Evolutionary conservation across 2,113 vertebrate species (phyloP).

Genomic region (Cinclus mexicanus): DNA sequence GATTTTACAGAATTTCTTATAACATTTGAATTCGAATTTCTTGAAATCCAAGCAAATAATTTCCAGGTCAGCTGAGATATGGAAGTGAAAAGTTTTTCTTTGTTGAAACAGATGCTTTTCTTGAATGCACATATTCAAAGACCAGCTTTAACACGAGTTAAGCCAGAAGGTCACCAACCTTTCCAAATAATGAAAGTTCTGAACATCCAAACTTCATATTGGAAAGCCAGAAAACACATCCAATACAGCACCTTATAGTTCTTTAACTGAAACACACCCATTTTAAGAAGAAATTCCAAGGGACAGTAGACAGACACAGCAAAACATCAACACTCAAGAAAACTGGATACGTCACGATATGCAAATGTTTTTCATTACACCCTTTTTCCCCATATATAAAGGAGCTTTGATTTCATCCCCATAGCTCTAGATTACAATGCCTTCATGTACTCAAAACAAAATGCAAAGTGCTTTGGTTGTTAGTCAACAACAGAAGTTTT

Average conservation of each 20-base stretch:
- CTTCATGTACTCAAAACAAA: neutral
- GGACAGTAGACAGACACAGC: neutral
- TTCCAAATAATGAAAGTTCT: neutral
- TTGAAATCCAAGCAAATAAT: neutral
- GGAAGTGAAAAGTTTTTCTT: neutral
- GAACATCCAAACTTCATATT: neutral
- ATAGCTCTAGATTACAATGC: neutral
- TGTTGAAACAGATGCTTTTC: neutral
- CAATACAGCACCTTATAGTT: neutral
- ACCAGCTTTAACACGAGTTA: neutral
- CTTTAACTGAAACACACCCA: neutral
- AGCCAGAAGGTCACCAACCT: neutral
- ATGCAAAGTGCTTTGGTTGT: neutral
- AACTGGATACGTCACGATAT: neutral
- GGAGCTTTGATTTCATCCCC: neutral
- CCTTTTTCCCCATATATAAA: neutral
- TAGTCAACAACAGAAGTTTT: neutral
- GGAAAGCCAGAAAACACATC: neutral
- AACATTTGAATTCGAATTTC: neutral
- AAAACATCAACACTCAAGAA: neutral
- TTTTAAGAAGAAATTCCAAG: neutral
- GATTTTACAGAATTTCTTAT: neutral
- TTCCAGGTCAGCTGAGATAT: neutral
- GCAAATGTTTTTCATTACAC: neutral
- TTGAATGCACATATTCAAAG: neutral